Percentiles rank a stretch among this genome's conserved stretches.
Evolutionary conservation across 2,113 vertebrate genomes (phyloP).

Genomic region (Shinisaurus crocodilurus): DNA sequence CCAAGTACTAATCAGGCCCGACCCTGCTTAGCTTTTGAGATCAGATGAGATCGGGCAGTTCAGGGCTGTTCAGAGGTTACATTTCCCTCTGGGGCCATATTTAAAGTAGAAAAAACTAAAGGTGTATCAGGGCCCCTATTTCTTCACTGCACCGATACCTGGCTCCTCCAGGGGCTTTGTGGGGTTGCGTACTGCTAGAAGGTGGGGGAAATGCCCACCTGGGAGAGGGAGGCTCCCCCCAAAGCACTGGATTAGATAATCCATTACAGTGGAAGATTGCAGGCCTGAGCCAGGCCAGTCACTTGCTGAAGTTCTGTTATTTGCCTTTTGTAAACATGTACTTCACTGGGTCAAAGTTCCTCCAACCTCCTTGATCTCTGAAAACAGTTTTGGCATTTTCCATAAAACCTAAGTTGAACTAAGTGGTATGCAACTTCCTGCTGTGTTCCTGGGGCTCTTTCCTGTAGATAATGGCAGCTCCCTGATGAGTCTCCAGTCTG

Average conservation of each 20-base stretch:
- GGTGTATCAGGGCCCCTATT: not conserved
- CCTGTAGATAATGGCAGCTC: slow-evolving; percentile 24
- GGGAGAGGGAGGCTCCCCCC: not conserved
- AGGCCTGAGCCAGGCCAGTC: not conserved
- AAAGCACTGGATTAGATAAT: not conserved
- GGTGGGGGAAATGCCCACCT: not conserved
- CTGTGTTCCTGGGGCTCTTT: not conserved
- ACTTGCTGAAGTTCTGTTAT: not conserved
- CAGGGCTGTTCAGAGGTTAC: too few relatives aligned
- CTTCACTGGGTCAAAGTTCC: slow-evolving; percentile 17
- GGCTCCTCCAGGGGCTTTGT: not conserved
- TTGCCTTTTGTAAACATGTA: not conserved
- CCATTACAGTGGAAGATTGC: accelerated
- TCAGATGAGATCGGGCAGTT: too few relatives aligned
- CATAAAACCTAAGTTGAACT: slow-evolving; percentile 26
- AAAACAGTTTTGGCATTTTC: slow-evolving; percentile 7
- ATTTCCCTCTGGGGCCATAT: not conserved
- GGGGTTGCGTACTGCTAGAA: not conserved
- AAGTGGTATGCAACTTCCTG: not conserved
- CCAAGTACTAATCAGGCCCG: too few relatives aligned
- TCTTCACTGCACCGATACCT: not conserved
- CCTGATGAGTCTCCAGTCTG: not conserved
- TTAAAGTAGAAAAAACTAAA: not conserved
- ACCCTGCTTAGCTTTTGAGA: too few relatives aligned
- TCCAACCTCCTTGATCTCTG: slow-evolving; percentile 21